Conservation (phyloP, 2,113 vertebrate genomes). For the Gavia stellata region DNA sequence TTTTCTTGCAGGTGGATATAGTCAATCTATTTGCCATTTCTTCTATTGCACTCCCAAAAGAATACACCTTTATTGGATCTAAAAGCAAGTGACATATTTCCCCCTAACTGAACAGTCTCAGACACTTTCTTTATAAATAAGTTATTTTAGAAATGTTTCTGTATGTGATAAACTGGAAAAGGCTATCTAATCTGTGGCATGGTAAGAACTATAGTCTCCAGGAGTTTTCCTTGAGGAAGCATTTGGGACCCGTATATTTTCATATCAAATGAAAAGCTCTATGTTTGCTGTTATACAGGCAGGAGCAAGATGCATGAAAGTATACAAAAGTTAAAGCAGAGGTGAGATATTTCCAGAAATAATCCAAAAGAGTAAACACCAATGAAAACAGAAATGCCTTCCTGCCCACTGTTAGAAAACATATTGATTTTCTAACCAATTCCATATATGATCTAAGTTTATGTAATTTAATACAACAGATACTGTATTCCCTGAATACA, state of each 20-base stretch:
- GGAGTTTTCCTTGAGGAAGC: not conserved
- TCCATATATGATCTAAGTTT: not conserved
- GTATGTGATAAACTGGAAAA: not conserved
- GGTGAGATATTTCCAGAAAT: not conserved
- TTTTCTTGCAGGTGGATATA: conserved; percentile 28
- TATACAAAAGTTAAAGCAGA: not conserved
- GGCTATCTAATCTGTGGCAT: not conserved
- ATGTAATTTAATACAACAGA: not conserved
- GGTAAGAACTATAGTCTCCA: not conserved
- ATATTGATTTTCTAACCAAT: not conserved
- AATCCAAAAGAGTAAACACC: not conserved
- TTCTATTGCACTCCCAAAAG: not conserved
- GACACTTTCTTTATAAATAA: conserved; percentile 6
- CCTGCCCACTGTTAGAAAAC: not conserved
- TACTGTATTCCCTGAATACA: not conserved
- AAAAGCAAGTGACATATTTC: conserved; percentile 28
- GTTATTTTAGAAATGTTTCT: not conserved
- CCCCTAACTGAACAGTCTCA: not conserved
- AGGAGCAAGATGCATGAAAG: not conserved
- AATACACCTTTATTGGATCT: not conserved
- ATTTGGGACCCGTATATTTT: not conserved
- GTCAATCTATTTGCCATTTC: conserved; percentile 27
- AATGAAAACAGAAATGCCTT: not conserved
- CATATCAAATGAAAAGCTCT: not conserved
- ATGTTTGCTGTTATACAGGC: not conserved